phyloP scores from a whole-genome alignment of 2,113 vertebrate genomes.

The Machaerirhynchus nigripectus region DNA sequence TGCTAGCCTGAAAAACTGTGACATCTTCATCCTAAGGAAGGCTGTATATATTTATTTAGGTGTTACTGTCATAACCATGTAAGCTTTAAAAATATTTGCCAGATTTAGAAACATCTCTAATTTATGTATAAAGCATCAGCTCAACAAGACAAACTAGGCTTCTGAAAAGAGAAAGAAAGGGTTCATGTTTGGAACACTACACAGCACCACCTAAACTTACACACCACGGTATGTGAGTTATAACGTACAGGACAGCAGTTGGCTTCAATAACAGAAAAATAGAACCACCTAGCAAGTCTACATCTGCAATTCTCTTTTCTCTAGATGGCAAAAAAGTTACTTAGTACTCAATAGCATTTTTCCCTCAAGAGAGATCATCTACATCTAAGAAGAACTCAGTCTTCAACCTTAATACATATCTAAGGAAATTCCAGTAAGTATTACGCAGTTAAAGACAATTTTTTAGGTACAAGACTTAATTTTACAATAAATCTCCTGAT shows the following conservation, averaged over 20 bases:
- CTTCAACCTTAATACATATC: not conserved
- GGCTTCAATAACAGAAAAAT: not conserved
- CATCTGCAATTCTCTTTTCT: not conserved
- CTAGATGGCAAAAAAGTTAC: not conserved
- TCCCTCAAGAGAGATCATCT: not conserved
- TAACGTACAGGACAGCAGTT: rapidly evolving
- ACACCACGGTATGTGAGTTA: not conserved
- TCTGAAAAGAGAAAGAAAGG: not conserved
- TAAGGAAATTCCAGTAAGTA: not conserved
- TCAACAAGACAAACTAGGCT: not conserved
- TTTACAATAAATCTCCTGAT: not conserved
- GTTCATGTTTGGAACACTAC: not conserved
- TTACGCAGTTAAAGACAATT: not conserved
- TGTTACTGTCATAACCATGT: not conserved
- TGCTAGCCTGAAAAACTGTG: not conserved
- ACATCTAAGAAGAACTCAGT: not conserved
- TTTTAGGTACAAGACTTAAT: not conserved
- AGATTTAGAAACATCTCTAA: not conserved
- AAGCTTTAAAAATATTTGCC: not conserved
- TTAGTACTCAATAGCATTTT: not conserved
- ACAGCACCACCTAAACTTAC: not conserved
- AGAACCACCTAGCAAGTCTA: not conserved
- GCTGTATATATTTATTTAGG: not conserved
- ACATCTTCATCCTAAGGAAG: not conserved
- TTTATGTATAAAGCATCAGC: not conserved